A percentile compares a stretch with the other conserved stretches of the same genome.
Conservation (phyloP, 2,888 invertebrate species). For the Rhorus exstirpatorius region DNA sequence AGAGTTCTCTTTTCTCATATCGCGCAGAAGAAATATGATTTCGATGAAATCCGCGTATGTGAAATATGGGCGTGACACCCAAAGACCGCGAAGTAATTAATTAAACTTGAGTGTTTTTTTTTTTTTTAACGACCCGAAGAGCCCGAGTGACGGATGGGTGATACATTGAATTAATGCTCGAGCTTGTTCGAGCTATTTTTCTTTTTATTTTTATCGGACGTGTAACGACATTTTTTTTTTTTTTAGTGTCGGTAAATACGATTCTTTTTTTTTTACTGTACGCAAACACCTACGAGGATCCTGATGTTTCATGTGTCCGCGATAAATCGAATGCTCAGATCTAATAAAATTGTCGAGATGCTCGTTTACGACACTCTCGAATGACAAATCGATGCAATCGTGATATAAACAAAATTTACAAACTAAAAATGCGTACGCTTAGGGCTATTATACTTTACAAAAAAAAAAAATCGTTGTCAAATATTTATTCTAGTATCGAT, state of each 20-base stretch:
- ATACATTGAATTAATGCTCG: slow-evolving; percentile 30
- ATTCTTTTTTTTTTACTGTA: neutral
- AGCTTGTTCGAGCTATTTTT: neutral
- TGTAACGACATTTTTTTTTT: slow-evolving; percentile 21
- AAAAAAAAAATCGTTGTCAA: too few species aligned
- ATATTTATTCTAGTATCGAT: too few species aligned
- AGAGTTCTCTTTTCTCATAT: neutral
- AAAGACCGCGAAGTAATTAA: slow-evolving; percentile 36
- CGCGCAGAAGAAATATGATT: slow-evolving; percentile 31
- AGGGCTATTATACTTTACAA: neutral
- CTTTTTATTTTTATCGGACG: slow-evolving; percentile 1
- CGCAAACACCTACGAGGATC: slow-evolving; percentile 1
- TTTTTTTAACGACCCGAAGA: slow-evolving; percentile 30
- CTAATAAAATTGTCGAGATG: slow-evolving; percentile 32
- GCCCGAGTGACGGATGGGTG: slow-evolving; percentile 20
- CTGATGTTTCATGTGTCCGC: slow-evolving; percentile 3
- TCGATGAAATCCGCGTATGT: slow-evolving; percentile 25
- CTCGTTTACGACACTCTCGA: slow-evolving; percentile 29
- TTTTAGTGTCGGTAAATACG: neutral
- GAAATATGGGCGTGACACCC: slow-evolving; percentile 33
- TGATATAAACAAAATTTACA: slow-evolving; percentile 11
- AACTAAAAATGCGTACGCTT: slow-evolving; percentile 20
- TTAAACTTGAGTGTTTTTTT: slow-evolving; percentile 40
- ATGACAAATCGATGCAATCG: slow-evolving; percentile 47
- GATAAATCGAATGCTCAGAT: slow-evolving; percentile 17